Conservation (phyloP, 2,797 vertebrate species). For the Aselliscus stoliczkanus region DNA sequence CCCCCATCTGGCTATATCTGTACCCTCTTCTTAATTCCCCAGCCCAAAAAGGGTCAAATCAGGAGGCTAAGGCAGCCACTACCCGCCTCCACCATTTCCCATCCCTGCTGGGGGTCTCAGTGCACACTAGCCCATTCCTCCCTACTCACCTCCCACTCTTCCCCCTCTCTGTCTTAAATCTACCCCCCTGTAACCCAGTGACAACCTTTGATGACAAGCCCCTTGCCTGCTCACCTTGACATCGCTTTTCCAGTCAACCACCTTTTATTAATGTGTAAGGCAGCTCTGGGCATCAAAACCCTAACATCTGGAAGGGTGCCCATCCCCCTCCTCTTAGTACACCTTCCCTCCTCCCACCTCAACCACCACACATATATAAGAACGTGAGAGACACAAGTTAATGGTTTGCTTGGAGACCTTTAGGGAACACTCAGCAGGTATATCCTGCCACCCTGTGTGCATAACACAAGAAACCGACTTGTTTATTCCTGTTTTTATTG, state of each 20-base stretch:
- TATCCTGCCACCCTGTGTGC: constrained; percentile 47
- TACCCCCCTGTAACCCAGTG: background rate
- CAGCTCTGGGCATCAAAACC: background rate
- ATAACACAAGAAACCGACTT: constrained; percentile 28
- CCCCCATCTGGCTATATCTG: background rate
- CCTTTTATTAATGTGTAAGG: background rate
- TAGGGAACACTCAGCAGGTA: constrained; percentile 60
- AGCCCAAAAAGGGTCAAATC: background rate
- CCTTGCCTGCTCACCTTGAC: background rate
- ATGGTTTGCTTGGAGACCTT: constrained; percentile 56
- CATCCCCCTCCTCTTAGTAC: background rate
- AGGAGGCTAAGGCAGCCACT: background rate
- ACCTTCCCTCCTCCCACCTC: background rate
- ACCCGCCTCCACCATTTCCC: background rate
- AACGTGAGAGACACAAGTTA: constrained; percentile 26
- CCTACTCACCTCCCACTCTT: background rate
- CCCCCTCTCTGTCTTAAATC: background rate
- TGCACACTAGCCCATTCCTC: background rate
- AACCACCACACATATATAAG: background rate
- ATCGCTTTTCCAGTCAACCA: background rate
- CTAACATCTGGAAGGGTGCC: background rate
- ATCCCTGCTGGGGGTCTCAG: background rate
- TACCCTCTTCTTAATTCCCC: background rate
- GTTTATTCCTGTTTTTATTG: constrained; percentile 44
- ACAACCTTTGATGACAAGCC: background rate